Conservation (phyloP, 1,140 invertebrate species). For the Dendroctonus ponderosae region DNA sequence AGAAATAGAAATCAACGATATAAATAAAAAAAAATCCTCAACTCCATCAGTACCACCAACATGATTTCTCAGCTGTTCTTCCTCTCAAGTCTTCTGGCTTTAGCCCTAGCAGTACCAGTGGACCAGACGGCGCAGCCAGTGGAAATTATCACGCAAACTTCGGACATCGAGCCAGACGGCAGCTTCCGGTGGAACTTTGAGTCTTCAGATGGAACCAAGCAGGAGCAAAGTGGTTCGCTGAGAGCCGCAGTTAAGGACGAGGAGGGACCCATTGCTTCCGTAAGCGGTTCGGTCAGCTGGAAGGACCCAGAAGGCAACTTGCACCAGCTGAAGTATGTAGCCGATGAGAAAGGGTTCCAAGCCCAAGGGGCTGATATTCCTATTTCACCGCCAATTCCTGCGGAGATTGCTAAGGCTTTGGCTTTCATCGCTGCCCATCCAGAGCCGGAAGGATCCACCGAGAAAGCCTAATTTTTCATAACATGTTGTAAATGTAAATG, state of each 20-base stretch:
- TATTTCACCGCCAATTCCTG: constrained; percentile 57
- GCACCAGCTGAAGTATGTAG: constrained; percentile 57
- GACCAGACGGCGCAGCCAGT: constrained; percentile 5
- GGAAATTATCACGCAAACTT: constrained; percentile 5
- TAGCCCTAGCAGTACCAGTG: too few relatives aligned
- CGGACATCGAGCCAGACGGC: constrained; percentile 17
- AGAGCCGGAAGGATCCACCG: not conserved
- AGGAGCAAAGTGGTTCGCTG: constrained; percentile 7
- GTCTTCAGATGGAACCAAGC: constrained; percentile 22
- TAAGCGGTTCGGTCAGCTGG: constrained; percentile 64
- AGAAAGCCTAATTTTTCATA: too few relatives aligned
- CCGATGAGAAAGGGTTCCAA: constrained; percentile 61
- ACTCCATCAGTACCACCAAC: too few relatives aligned
- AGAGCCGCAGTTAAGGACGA: constrained; percentile 25
- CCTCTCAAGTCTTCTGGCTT: too few relatives aligned
- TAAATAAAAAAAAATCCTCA: too few relatives aligned
- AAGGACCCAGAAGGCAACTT: constrained; percentile 62
- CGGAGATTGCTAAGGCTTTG: constrained; percentile 52
- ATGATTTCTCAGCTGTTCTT: too few relatives aligned
- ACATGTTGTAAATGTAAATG: too few relatives aligned
- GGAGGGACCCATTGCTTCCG: constrained; percentile 55
- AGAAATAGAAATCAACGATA: too few relatives aligned
- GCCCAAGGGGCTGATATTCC: constrained; percentile 60
- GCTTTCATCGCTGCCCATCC: constrained; percentile 54
- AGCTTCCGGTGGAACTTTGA: constrained; percentile 21